Evolutionary conservation across 2,113 vertebrate species (phyloP).

Genomic region (Aramus guarauna): DNA sequence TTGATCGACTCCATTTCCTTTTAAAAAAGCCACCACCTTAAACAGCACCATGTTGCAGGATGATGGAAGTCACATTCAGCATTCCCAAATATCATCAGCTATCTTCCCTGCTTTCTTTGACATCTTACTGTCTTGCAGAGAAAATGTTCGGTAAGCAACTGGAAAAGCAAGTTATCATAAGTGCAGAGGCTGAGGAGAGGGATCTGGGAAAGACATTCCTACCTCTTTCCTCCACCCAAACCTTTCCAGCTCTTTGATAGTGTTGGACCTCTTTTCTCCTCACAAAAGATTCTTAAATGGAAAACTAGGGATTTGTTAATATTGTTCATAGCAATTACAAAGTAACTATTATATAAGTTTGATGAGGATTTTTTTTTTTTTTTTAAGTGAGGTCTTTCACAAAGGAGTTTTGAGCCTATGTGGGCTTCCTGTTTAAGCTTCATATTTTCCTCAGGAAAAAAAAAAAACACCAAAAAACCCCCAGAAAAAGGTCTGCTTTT

Average conservation of each 20-base stretch:
- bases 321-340: neutral
- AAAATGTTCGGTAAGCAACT: neutral
- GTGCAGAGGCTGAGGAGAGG: neutral
- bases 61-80: neutral
- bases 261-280: neutral
- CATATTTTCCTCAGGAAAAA: neutral
- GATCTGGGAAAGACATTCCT: neutral
- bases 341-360: neutral
- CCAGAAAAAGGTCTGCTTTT: neutral
- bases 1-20: neutral
- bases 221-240: neutral
- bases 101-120: neutral
- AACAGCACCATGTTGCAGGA: neutral
- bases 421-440: neutral
- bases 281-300: conserved; percentile 27
- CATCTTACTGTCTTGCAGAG: neutral
- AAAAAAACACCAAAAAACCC: neutral
- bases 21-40: neutral
- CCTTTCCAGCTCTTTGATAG: neutral
- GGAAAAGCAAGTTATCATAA: neutral
- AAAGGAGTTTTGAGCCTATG: conserved; percentile 6
- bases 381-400: conserved; percentile 3
- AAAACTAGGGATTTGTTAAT: conserved; percentile 8
- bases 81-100: neutral
- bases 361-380: neutral